Conservation (phyloP, 2,797 vertebrate species). For the Podarcis lilfordi region DNA sequence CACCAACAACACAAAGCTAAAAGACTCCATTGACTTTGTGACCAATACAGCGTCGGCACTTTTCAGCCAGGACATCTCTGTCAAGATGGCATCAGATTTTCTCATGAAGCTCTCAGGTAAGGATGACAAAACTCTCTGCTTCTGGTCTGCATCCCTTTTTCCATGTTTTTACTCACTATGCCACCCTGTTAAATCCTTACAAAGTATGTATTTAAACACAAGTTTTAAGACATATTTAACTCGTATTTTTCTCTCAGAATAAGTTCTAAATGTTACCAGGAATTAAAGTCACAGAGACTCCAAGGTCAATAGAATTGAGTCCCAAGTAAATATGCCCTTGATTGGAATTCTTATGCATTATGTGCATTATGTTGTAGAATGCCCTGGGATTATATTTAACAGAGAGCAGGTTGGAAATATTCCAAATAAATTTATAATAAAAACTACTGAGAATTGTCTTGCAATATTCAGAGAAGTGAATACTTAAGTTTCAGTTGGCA, state of each 20-base stretch:
- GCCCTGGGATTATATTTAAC: too few species aligned
- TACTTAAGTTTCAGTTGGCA: not conserved
- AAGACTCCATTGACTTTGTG: constrained; percentile 82
- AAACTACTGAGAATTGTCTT: not conserved
- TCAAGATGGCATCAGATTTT: constrained; percentile 98
- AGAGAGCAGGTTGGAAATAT: too few species aligned
- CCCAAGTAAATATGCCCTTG: not conserved
- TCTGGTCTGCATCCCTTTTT: not conserved
- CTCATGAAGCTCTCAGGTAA: constrained; percentile 99
- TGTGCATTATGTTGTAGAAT: too few species aligned
- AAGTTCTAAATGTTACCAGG: not conserved
- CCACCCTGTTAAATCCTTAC: not conserved
- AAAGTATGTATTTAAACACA: not conserved
- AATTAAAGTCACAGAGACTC: not conserved
- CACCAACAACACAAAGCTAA: constrained; percentile 84
- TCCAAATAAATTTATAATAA: too few species aligned
- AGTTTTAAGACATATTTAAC: not conserved
- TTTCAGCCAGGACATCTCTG: constrained; percentile 97
- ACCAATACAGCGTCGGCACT: constrained; percentile 86
- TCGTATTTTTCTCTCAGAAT: not conserved
- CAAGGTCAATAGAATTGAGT: not conserved
- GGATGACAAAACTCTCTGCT: not conserved
- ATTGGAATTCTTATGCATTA: not conserved
- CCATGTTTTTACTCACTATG: not conserved
- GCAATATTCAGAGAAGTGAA: not conserved